Conservation (phyloP, 23 tunicate genomes). For the Ascidia mentula region DNA sequence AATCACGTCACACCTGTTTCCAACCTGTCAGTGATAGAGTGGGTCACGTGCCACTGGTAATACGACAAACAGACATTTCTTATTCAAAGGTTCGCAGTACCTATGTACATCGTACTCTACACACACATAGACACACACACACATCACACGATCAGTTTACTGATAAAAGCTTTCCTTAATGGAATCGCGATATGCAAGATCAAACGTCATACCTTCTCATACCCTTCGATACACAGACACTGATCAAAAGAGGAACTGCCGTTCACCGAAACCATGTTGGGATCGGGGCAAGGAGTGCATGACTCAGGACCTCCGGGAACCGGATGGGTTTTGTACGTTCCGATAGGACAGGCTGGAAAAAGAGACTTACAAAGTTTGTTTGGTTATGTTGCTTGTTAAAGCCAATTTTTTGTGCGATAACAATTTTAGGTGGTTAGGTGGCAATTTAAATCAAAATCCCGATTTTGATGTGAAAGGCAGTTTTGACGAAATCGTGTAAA, state of each 20-base stretch:
- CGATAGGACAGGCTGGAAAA: conserved; percentile 77
- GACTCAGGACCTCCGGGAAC: conserved; percentile 73
- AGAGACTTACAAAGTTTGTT: background rate
- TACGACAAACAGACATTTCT: no score
- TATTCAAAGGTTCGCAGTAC: no score
- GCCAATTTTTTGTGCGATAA: background rate
- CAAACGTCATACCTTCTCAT: conserved; percentile 13
- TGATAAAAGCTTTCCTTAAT: no score
- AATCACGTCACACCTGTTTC: conserved; percentile 36
- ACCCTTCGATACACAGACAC: conserved; percentile 23
- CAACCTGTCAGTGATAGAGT: no score
- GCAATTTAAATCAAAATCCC: background rate
- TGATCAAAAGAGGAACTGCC: conserved; percentile 49
- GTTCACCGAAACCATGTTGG: conserved; percentile 63
- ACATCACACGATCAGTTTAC: no score
- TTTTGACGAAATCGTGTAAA: background rate
- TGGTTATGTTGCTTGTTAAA: background rate
- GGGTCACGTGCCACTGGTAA: no score
- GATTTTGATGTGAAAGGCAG: no score
- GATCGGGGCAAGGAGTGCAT: conserved; percentile 82
- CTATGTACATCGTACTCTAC: no score
- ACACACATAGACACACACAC: no score
- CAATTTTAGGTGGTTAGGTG: background rate
- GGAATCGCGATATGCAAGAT: background rate
- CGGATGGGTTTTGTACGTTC: conserved; percentile 77